Evolutionary conservation across 2,888 invertebrate genomes (phyloP).

Genomic region (Micoletzkya japonica): DNA sequence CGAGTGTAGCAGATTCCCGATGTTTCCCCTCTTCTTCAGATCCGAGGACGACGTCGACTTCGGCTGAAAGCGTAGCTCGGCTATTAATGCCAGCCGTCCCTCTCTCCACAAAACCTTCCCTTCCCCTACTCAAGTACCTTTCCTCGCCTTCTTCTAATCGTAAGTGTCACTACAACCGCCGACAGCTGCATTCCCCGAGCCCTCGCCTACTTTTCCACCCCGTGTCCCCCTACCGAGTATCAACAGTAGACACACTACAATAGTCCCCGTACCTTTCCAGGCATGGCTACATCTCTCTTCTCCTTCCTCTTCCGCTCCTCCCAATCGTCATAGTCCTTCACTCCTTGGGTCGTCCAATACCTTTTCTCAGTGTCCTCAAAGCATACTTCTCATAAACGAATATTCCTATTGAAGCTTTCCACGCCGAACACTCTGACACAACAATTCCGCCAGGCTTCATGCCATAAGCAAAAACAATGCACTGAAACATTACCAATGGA

Average conservation of each 20-base stretch:
- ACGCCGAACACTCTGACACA: no score
- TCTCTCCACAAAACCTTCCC: not conserved
- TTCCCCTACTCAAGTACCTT: no score
- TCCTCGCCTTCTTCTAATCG: not conserved
- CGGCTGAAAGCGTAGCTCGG: constrained; percentile 28
- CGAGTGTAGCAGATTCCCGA: constrained; percentile 59
- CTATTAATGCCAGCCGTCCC: not conserved
- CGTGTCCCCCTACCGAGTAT: not conserved
- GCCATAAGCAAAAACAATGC: no score
- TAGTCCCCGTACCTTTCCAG: constrained; percentile 40
- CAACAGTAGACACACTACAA: not conserved
- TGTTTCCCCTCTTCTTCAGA: constrained; percentile 46
- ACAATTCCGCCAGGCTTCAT: no score
- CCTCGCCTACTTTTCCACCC: no score
- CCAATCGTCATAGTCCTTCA: constrained; percentile 36
- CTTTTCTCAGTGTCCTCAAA: constrained; percentile 37
- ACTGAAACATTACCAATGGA: no score
- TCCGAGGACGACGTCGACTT: constrained; percentile 38
- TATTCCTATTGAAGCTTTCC: no score
- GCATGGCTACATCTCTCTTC: constrained; percentile 41
- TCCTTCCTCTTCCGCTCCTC: constrained; percentile 30
- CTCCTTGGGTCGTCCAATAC: constrained; percentile 34
- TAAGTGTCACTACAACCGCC: not conserved
- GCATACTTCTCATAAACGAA: no score
- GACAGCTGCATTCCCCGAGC: no score